Base-by-base conservation (phyloP, 2,113 vertebrate genomes). In the Protobothrops flavoviridis region DNA sequence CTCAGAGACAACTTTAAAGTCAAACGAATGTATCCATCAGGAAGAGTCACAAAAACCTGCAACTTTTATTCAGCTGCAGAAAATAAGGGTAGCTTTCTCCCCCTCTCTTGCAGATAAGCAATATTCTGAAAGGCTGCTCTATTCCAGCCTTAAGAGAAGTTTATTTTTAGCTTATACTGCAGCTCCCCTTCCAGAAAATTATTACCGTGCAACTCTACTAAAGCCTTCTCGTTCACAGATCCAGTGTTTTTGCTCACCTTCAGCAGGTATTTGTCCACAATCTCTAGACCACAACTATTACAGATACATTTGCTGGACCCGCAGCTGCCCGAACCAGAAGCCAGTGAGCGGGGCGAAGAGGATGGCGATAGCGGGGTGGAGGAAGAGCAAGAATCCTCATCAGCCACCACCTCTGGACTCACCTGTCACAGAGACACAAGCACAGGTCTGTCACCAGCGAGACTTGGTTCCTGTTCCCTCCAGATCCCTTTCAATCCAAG, bases 191-290 rank as follows among this genome's bases (percentile, higher is more conserved):
- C 29, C 26, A 20, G 15, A 55, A 88, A 55, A 87, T 29, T 33
- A n/a, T 29, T 23, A 21, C 74, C 17, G 20, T 43, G 33, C 69
- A 39, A 39, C 17, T 87, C 53, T 55, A 2, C 53, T 11, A 9
- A 56, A 39, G 4, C 29, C 8, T 89, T 39, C 33, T 39, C 87
- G 9, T n/a, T 33, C 53, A 17, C 20, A 8, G 39, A 61, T 10
- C 56, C 56, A 11, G 52, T 5, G 1, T 6, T 48, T 6, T 48
- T 0, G 29, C 96, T 97, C 97, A 99, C 99, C 99, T 99, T 99
- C 64, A 99, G 98, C 94, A 99, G 98, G 97, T 99, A 99, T 96
- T 99, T 99, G 96, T 99, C 99, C 95, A 99, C 97, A 17, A 99
- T 99, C 94, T 99, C 99, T 95, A 98, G 97, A 94, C 98, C 98